Evolutionary conservation across 2,888 invertebrate species (phyloP).

Genomic region (Eristalis pertinax): DNA sequence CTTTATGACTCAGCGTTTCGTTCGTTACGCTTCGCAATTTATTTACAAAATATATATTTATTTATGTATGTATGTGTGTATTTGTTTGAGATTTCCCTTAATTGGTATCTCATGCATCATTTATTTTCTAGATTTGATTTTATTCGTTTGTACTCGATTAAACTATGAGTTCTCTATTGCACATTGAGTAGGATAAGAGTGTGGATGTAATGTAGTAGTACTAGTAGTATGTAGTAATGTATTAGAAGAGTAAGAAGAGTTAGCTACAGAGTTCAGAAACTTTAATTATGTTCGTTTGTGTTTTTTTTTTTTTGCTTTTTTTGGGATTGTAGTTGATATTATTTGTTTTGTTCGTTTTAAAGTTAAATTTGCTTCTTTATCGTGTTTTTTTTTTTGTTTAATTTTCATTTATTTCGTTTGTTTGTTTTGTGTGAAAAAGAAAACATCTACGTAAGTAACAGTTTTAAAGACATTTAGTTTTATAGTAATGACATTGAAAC

Average conservation of each 20-base stretch:
- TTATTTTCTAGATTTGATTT: slow-evolving; percentile 42
- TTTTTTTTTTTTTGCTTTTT: no score
- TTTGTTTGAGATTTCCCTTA: not conserved
- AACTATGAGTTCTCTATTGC: slow-evolving; percentile 70
- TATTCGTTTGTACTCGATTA: slow-evolving; percentile 69
- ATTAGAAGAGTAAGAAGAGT: slow-evolving; percentile 64
- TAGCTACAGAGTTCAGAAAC: slow-evolving; percentile 62
- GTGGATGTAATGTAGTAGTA: slow-evolving; percentile 53
- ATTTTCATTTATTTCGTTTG: slow-evolving; percentile 4
- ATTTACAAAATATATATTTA: slow-evolving; percentile 65
- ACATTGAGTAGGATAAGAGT: slow-evolving; percentile 70
- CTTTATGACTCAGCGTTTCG: slow-evolving; percentile 1
- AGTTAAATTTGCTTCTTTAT: not conserved
- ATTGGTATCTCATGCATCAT: not conserved
- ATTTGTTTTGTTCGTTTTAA: slow-evolving; percentile 19
- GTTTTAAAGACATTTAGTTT: slow-evolving; percentile 71
- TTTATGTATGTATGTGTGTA: not conserved
- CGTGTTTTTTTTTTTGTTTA: no score
- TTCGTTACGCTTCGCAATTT: slow-evolving; percentile 9
- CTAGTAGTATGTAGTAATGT: slow-evolving; percentile 41
- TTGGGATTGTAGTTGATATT: slow-evolving; percentile 17
- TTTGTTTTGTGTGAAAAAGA: slow-evolving; percentile 20
- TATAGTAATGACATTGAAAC: slow-evolving; percentile 71
- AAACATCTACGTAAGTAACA: slow-evolving; percentile 69
- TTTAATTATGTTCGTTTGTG: slow-evolving; percentile 7